Conservation (phyloP, 1,140 invertebrate genomes). For the Acyrthosiphon pisum region DNA sequence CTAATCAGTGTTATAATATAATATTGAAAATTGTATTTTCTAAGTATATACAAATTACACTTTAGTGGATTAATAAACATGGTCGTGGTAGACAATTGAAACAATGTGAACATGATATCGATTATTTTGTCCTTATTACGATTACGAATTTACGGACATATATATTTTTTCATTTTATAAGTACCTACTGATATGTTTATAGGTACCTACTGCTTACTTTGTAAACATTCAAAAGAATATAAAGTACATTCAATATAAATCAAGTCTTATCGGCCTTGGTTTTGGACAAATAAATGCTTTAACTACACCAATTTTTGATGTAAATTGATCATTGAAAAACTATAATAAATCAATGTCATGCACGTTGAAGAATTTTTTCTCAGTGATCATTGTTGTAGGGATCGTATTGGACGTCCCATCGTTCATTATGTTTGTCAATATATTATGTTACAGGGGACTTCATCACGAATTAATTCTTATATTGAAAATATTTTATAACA, state of each 20-base stretch:
- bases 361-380: neutral
- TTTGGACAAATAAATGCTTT: neutral
- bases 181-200: neutral
- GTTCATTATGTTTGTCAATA: constrained; percentile 6
- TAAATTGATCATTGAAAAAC: constrained; percentile 21
- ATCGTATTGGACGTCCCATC: neutral
- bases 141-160: neutral
- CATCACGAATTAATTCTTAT: neutral
- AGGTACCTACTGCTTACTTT: neutral
- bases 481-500: neutral
- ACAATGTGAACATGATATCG: neutral
- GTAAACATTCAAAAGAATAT: neutral
- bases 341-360: constrained; percentile 40
- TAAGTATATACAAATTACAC: neutral
- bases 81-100: neutral
- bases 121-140: neutral
- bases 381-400: neutral
- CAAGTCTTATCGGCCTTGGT: neutral
- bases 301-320: neutral
- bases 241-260: neutral
- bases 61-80: neutral
- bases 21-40: neutral
- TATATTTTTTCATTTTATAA: neutral
- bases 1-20: neutral
- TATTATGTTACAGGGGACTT: neutral